Base-by-base conservation (phyloP, 2,113 vertebrate genomes). In the Nyctereutes procyonoides region DNA sequence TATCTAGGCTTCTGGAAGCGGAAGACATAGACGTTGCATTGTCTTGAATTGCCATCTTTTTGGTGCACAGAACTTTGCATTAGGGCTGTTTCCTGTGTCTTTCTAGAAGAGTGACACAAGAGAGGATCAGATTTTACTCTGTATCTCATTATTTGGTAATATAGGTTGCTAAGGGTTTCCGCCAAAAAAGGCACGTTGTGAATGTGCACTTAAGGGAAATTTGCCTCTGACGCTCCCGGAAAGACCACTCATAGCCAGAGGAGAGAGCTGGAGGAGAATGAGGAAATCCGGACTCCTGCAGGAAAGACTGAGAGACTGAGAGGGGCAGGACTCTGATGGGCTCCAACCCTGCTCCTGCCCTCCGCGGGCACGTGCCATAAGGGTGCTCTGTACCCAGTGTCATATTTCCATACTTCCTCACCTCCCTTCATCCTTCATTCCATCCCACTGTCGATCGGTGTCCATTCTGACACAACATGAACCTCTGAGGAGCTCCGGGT, bases 351-450 rank as follows among this genome's bases (percentile, higher is more conserved):
- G 35, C 43, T 28, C 16, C 32, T 88, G 65, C 53, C 43, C 26
- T 56, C 30, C 0, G 1, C 58, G n/a, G 8, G 55, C 53, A 38
- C 12, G 38, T 0, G 13, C 76, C 17, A 14, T 32, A 15, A 24
- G n/a, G 14, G 32, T n/a, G 26, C 9, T n/a, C 48, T 15, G 20
- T 2, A 30, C 1, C 15, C 20, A n/a, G 0, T 0, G 38, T 51
- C 7, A 0, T 19, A 2, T 2, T 17, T 56, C 38, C 7, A 0
- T 19, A 2, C 1, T 17, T 56, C 22, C 38, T 74, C 19, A 32
- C 48, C 38, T 63, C 10, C 11, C 11, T 28, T 16, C 22, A 20
- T 3, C 14, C 35, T 53, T 74, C 17, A 73, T 17, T 22, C 38
- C 9, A 4, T 14, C 8, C 30, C 22, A 22, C 53, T 79, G 15